These are phyloP conservation scores for Rhombomys opimus DNA, from an alignment of 2,113 vertebrate species.

Conservation along the genomic window DNA sequence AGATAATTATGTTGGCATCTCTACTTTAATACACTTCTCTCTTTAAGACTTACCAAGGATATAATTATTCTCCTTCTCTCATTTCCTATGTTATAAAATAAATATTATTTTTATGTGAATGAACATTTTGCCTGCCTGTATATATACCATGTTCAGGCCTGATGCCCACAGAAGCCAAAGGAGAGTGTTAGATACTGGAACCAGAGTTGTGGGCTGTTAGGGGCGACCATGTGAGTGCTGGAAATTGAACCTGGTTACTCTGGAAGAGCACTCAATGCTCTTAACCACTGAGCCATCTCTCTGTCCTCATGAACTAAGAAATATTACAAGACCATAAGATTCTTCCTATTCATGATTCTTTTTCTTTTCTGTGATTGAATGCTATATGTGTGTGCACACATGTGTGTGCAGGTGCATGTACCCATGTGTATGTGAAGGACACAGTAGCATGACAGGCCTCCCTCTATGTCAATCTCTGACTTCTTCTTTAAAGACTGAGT, in stretches of 20 bases:
- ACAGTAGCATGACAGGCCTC: neutral
- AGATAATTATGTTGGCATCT: conserved; percentile 1
- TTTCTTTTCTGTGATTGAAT: neutral
- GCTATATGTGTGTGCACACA: neutral
- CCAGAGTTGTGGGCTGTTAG: neutral
- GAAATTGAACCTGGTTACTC: neutral
- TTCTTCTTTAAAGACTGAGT: neutral
- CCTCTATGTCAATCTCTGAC: neutral
- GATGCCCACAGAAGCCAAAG: neutral
- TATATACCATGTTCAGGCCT: neutral
- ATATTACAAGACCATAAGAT: neutral
- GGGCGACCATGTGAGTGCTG: neutral
- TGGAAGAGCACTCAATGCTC: neutral
- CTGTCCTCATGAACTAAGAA: neutral
- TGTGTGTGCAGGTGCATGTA: neutral
- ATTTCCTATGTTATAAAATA: conserved; percentile 27
- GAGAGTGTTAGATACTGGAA: neutral
- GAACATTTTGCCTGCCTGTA: neutral
- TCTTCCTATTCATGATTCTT: neutral
- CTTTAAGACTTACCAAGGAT: conserved; percentile 2
- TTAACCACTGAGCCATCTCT: neutral
- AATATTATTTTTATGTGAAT: neutral
- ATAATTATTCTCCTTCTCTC: neutral
- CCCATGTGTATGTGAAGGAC: neutral
- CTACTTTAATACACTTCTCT: neutral